phyloP scores from a whole-genome alignment of 2,888 invertebrate genomes.

The Epistrophe eligans region DNA sequence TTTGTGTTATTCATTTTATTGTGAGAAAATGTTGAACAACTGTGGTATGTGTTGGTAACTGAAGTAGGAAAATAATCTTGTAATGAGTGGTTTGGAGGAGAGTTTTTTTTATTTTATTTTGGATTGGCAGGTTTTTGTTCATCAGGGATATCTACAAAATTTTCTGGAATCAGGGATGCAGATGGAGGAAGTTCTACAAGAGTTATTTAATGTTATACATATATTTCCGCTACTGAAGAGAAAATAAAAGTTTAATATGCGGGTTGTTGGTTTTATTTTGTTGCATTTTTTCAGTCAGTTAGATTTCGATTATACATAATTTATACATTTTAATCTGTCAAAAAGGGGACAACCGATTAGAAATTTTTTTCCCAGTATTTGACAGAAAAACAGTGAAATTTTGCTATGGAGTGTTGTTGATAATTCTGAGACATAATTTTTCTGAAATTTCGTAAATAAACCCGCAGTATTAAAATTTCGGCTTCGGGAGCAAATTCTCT shows the following conservation, averaged over 20 bases:
- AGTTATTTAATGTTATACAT: background rate
- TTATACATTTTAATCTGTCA: too few species aligned
- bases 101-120: background rate
- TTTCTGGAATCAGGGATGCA: background rate
- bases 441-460: too few species aligned
- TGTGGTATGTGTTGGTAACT: conserved; percentile 27
- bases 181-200: background rate
- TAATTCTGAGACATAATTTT: too few species aligned
- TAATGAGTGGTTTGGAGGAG: conserved; percentile 45
- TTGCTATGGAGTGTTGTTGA: too few species aligned
- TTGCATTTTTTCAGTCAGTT: background rate
- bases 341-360: too few species aligned
- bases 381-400: too few species aligned
- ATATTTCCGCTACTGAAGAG: conserved; percentile 4
- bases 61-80: conserved; percentile 70
- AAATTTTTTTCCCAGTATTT: too few species aligned
- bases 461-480: too few species aligned
- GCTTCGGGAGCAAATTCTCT: too few species aligned
- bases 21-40: conserved; percentile 46
- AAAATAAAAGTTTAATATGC: background rate
- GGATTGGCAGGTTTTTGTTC: background rate
- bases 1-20: conserved; percentile 17
- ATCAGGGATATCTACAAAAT: background rate
- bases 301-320: background rate
- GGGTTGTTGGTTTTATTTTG: background rate